Base-by-base conservation (phyloP, 2,888 invertebrate species). In the Eucera pruinosa region DNA sequence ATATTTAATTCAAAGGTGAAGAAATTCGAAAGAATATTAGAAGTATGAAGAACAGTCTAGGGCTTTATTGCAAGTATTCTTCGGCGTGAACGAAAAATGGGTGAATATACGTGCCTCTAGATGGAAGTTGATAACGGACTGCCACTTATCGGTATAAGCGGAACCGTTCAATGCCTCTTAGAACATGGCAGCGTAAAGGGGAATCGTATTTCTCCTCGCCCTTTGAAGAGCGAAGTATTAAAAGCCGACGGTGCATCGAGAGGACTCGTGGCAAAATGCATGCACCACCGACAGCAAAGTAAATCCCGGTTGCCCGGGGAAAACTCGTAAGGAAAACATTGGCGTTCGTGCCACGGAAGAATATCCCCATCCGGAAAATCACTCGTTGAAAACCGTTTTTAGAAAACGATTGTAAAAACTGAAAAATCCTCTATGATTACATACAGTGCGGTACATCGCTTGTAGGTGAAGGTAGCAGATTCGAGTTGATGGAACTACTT, bases 141-240 rank as follows among this genome's bases (percentile, higher is more conserved):
- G 57, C 62, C 65, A 64, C 67, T 81, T 81, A 81, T 78, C 66
- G 70, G 67, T 68, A 70, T 67, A 69, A 69, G 64, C 48, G 48
- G 45, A 20, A 20, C 41, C 54, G 58, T 67, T 74, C 81, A 48
- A 69, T 68, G 47, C 41, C 68, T 72, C 72, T 68, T 78, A 69
- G 54, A 79, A 47, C 54, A 43, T 11, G 52, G 20, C 41, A 47
- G 58, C 39, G 69, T 66, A 70, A 81, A 61, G 69, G 69, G 43
- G 67, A 72, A 73, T 81, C 66, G 54, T 70, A 73, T 70, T 81
- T 52, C 62, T 72, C 69, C 47, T 66, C 55, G 48, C 60, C 58
- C 72, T 68, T 81, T 78, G 72, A 81, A 60, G 52, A 65, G 58
- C 67, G n/a, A 58, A 71, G 73, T 73, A 67, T 74, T 76, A 76